phyloP scores from a whole-genome alignment of 1,140 invertebrate species.

The Caenorhabditis briggsae region DNA sequence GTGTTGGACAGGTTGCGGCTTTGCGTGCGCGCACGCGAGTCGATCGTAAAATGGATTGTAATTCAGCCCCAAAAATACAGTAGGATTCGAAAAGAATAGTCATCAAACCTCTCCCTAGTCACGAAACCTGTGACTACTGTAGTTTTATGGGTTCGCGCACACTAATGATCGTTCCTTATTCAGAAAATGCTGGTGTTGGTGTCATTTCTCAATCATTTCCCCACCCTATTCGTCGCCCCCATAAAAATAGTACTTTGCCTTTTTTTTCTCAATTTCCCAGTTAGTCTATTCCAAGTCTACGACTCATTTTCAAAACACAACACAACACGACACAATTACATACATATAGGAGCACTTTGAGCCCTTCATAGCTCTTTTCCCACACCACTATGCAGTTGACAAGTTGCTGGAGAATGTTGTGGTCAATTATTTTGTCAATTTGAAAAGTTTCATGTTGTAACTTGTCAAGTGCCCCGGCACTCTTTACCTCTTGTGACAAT shows the following conservation, averaged over 20 bases:
- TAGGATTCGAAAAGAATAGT: slow-evolving; percentile 27
- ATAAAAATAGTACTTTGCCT: slow-evolving; percentile 4
- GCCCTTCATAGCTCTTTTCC: slow-evolving; percentile 4
- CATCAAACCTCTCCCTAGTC: neutral
- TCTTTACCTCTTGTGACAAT: slow-evolving; percentile 1
- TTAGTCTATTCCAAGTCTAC: neutral
- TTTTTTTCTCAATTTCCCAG: neutral
- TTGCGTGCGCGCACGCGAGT: slow-evolving; percentile 53
- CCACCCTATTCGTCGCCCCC: neutral
- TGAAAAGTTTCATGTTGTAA: slow-evolving; percentile 38
- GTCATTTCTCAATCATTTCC: slow-evolving; percentile 38
- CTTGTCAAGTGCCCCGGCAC: slow-evolving; percentile 44
- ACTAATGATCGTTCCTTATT: slow-evolving; percentile 52
- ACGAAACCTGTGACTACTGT: slow-evolving; percentile 39
- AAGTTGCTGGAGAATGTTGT: slow-evolving; percentile 28
- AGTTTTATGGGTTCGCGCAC: slow-evolving; percentile 52
- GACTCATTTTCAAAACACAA: neutral
- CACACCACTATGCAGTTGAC: slow-evolving; percentile 38
- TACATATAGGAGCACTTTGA: neutral
- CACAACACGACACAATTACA: slow-evolving; percentile 19
- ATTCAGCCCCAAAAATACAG: slow-evolving; percentile 43
- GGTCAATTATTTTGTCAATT: slow-evolving; percentile 54
- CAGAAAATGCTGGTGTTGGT: neutral
- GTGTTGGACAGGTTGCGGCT: slow-evolving; percentile 14
- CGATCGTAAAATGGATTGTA: slow-evolving; percentile 48